These are phyloP conservation scores for Drosophila prolongata DNA, from an alignment of 2,888 invertebrate species.

Conservation along the genomic window DNA sequence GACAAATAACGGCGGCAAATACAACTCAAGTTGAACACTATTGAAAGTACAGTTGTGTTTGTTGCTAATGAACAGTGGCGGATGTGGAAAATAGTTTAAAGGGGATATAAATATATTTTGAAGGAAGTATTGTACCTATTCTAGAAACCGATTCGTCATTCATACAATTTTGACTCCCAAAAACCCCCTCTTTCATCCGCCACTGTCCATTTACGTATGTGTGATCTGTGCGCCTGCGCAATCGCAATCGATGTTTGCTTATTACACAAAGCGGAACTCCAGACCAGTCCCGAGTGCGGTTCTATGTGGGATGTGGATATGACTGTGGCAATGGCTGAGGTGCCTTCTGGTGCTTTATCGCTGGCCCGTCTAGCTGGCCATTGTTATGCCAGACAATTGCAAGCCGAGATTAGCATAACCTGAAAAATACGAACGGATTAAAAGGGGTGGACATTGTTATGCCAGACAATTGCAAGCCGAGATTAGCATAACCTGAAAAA, in stretches of 20 bases:
- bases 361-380: conserved; percentile 29
- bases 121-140: neutral
- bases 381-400: conserved; percentile 52
- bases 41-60: conserved; percentile 23
- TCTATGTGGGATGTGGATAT: conserved; percentile 37
- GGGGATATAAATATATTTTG: neutral
- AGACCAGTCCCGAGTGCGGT: conserved; percentile 36
- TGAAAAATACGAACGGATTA: conserved; percentile 18
- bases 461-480: conserved; percentile 46
- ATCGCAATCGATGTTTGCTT: conserved; percentile 48
- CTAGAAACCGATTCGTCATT: neutral
- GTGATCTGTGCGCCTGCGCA: conserved; percentile 41
- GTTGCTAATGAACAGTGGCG: neutral
- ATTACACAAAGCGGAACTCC: conserved; percentile 50
- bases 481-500: conserved; percentile 48
- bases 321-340: too few relatives aligned
- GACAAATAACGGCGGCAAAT: conserved; percentile 73
- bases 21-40: conserved; percentile 15
- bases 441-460: conserved; percentile 34
- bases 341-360: conserved; percentile 22
- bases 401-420: conserved; percentile 47
- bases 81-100: neutral
- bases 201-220: conserved; percentile 2
- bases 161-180: neutral
- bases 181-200: neutral